Evolutionary conservation across 2,113 vertebrate species (phyloP), one percentile per base, ranked within the genome.

Genomic region (Antigone vipio): DNA sequence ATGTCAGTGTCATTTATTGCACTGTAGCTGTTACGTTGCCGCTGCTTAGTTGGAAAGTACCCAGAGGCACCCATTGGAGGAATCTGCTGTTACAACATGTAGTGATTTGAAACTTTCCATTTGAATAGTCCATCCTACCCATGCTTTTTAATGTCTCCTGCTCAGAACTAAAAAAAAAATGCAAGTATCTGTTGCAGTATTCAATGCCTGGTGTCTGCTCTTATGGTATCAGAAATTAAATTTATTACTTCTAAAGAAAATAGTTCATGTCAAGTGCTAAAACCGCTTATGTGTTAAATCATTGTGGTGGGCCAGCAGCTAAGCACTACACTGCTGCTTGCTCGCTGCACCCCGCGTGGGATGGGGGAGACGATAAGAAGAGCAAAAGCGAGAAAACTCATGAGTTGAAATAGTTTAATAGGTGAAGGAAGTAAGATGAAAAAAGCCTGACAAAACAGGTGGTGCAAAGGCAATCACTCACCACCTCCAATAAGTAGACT

Each of bases 221-320:
- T 82, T 93, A 49, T 6, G 75, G 38, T 77, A 79, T 68, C 56
- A 92, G 63, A 89, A 83, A 75, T 80, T 23, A 56, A 66, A 75
- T 92, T 77, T 40, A 53, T 58, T 91, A 72, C 45, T 83, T 40
- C 93, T 85, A 83, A 75, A 77, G 75, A 85, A 76, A 91, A 47
- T 45, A 60, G 14, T 60, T 59, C 4, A 32, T 27, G 19, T 49
- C 22, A 62, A 30, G 17, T 35, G 32, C 20, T 60, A 58, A 85
- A 71, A 40, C 50, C 38, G 14, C 77, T 83, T 44, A 47, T 89
- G 74, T 55, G 68, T 59, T 80, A 81, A 90, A 85, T 79, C 52
- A 23, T 20, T 19, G 47, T 32, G 47, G 30, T 62, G 62, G 38
- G 9, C 7, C 6, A 21, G 44, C 50, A 59, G 64, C 21, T 27